phyloP scores from a whole-genome alignment of 92 coral and sea anemone species.

The Montipora capitata region DNA sequence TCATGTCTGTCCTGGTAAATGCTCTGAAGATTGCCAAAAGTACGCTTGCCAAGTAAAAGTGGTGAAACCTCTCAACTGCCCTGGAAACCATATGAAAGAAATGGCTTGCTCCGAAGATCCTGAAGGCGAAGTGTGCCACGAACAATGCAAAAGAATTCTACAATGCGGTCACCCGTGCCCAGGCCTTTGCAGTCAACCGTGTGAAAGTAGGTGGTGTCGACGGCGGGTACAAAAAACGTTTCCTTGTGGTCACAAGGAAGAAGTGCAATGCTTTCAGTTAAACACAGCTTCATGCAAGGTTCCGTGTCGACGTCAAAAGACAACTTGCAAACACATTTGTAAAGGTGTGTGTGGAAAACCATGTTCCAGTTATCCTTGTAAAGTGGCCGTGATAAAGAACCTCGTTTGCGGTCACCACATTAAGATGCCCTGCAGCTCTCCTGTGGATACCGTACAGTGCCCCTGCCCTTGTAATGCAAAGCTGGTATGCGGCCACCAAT shows the following conservation, averaged over 20 bases:
- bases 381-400: constrained; percentile 39
- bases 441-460: constrained; percentile 52
- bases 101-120: too few relatives aligned
- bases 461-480: constrained; percentile 54
- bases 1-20: too few relatives aligned
- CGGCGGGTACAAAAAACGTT: background rate
- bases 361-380: constrained; percentile 63
- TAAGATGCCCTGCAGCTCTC: constrained; percentile 40
- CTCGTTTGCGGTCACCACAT: constrained; percentile 75
- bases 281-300: constrained; percentile 25
- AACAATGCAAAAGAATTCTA: too few relatives aligned
- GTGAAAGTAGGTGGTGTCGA: background rate
- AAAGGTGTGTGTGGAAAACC: constrained; percentile 69
- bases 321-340: constrained; percentile 74
- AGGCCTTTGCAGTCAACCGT: constrained; percentile 26
- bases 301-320: constrained; percentile 59
- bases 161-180: constrained; percentile 56
- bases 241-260: constrained; percentile 73
- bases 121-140: too few relatives aligned
- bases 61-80: too few relatives aligned
- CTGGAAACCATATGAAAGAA: too few relatives aligned
- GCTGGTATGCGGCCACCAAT: constrained; percentile 79
- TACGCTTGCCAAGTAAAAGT: too few relatives aligned
- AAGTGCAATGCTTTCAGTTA: constrained; percentile 51
- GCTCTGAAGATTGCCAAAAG: too few relatives aligned